These are phyloP conservation scores for Zaprionus lachaisei DNA, from an alignment of 1,140 invertebrate species.

Conservation along the genomic window DNA sequence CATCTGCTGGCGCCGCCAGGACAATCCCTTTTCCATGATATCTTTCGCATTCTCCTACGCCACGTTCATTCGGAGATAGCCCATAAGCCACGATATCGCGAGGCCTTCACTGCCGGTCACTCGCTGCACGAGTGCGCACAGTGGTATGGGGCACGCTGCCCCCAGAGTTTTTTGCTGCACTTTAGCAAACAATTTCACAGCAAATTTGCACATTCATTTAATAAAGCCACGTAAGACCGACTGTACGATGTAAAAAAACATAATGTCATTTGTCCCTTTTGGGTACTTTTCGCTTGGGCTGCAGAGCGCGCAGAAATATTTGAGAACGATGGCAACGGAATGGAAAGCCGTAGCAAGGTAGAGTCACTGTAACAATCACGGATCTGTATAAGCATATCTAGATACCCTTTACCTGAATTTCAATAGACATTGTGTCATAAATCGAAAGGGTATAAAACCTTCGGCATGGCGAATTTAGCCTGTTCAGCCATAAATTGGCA, in stretches of 20 bases:
- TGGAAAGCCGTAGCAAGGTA: too few species aligned
- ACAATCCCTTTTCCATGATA: slow-evolving; percentile 88
- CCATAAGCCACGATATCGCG: slow-evolving; percentile 60
- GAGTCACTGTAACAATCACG: too few species aligned
- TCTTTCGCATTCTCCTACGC: slow-evolving; percentile 88
- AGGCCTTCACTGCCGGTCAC: slow-evolving; percentile 66
- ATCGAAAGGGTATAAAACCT: background rate
- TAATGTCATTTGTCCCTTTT: background rate
- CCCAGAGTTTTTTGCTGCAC: slow-evolving; percentile 72
- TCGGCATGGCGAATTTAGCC: background rate
- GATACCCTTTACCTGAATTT: background rate
- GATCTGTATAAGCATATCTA: too few species aligned
- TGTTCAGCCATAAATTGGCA: slow-evolving; percentile 34
- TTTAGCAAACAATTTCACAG: slow-evolving; percentile 56
- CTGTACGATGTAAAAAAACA: slow-evolving; percentile 34
- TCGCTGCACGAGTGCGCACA: slow-evolving; percentile 68
- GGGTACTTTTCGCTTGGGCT: background rate
- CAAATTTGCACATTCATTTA: slow-evolving; percentile 41
- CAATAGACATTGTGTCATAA: too few species aligned
- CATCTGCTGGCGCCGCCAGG: slow-evolving; percentile 86
- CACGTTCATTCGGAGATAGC: slow-evolving; percentile 83
- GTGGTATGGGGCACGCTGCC: slow-evolving; percentile 72
- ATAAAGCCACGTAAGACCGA: slow-evolving; percentile 32
- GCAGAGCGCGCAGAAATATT: background rate
- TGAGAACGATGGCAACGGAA: background rate